A percentile compares a stretch with the other conserved stretches of the same genome.
These are phyloP conservation scores for Catharus minimus DNA, from an alignment of 2,113 vertebrate genomes.

Conservation along the genomic window DNA sequence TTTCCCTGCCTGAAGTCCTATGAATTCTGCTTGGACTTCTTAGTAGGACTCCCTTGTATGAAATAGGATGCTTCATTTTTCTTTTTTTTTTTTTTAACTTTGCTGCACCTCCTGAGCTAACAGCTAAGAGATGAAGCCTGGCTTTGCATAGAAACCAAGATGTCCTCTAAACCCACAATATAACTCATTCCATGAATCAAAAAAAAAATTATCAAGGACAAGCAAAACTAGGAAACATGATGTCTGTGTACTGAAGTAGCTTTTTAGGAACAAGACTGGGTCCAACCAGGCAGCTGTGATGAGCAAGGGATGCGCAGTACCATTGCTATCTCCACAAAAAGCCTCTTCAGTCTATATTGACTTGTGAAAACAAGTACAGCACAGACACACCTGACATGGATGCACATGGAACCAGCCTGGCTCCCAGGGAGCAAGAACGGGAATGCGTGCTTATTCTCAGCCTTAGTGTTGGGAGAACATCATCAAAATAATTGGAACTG, in stretches of 20 bases:
- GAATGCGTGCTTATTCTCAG: neutral
- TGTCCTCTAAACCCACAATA: neutral
- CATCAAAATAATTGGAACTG: neutral
- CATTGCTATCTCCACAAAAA: neutral
- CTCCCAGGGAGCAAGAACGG: neutral
- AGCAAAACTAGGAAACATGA: neutral
- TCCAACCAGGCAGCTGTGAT: neutral
- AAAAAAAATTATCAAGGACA: neutral
- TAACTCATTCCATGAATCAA: neutral
- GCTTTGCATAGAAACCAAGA: neutral
- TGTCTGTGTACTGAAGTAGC: neutral
- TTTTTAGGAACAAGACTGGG: neutral
- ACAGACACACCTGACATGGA: neutral
- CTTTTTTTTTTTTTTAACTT: neutral
- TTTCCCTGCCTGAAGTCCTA: neutral
- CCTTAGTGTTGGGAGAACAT: neutral
- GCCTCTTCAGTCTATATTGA: neutral
- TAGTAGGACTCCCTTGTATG: neutral
- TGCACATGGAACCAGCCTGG: fast-evolving
- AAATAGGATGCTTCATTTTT: neutral
- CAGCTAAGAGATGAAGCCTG: neutral
- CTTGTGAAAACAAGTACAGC: neutral
- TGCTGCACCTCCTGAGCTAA: neutral
- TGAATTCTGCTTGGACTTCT: neutral
- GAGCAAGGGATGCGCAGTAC: neutral